Conservation (phyloP, 2,888 invertebrate species). For the Sarcophaga carnaria region DNA sequence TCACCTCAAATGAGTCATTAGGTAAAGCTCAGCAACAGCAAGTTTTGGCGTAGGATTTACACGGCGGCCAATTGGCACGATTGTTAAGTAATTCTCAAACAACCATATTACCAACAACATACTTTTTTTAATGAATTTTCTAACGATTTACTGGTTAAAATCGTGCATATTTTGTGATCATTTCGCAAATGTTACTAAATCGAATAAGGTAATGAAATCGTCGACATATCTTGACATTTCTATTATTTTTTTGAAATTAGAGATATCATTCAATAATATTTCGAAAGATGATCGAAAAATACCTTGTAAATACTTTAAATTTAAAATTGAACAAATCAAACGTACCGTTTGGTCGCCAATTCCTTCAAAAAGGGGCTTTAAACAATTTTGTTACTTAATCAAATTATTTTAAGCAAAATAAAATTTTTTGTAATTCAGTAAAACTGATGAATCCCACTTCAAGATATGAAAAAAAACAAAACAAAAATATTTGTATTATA, state of each 20-base stretch:
- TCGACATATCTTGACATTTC: no score
- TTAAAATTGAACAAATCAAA: constrained; percentile 70
- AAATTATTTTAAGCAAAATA: constrained; percentile 3
- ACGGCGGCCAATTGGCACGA: constrained; percentile 80
- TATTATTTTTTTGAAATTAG: no score
- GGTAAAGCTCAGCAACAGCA: constrained; percentile 74
- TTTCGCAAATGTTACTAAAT: no score
- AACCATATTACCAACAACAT: constrained; percentile 79
- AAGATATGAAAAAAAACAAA: background rate
- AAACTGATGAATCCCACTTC: constrained; percentile 28
- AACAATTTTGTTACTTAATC: constrained; percentile 4
- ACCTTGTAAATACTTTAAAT: background rate
- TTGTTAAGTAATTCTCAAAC: constrained; percentile 77
- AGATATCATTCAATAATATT: background rate
- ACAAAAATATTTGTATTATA: no score
- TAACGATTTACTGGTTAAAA: background rate
- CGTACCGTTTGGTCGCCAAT: constrained; percentile 75
- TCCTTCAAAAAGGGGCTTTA: constrained; percentile 8
- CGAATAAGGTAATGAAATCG: no score
- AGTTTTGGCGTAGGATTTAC: constrained; percentile 78
- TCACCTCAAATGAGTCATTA: constrained; percentile 64
- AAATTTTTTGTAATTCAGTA: constrained; percentile 26
- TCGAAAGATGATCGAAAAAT: background rate
- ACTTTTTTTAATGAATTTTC: constrained; percentile 75
- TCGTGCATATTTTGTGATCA: background rate